These are phyloP conservation scores for Furcula furcula DNA, from an alignment of 2,888 invertebrate genomes.

Conservation along the genomic window DNA sequence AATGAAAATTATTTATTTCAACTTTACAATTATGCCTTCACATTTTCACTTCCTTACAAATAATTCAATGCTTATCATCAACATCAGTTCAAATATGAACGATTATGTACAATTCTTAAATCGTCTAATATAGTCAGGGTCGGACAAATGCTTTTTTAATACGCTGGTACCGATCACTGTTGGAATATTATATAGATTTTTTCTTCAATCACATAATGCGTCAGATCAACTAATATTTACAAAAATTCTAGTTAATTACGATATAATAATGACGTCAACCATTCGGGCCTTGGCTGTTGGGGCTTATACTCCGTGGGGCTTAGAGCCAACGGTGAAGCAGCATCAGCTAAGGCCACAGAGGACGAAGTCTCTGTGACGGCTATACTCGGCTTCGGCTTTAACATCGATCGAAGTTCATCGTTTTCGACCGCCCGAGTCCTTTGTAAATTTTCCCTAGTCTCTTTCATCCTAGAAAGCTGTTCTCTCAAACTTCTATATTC, in stretches of 20 bases:
- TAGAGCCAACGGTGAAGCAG: slow-evolving; percentile 65
- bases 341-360: slow-evolving; percentile 65
- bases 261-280: slow-evolving; percentile 71
- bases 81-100: slow-evolving; percentile 62
- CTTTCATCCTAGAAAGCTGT: slow-evolving; percentile 90
- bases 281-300: slow-evolving; percentile 66
- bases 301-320: slow-evolving; percentile 68
- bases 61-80: slow-evolving; percentile 55
- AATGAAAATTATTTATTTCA: slow-evolving; percentile 68
- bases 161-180: slow-evolving; percentile 12
- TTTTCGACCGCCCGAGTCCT: slow-evolving; percentile 70
- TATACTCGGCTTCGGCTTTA: slow-evolving; percentile 81
- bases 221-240: slow-evolving; percentile 26
- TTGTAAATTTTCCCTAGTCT: slow-evolving; percentile 86
- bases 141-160: slow-evolving; percentile 14
- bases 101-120: slow-evolving; percentile 47
- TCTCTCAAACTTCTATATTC: slow-evolving; percentile 90
- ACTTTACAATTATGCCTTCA: slow-evolving; percentile 67
- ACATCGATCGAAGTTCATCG: slow-evolving; percentile 76
- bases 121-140: slow-evolving; percentile 30
- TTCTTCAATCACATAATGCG: slow-evolving; percentile 32
- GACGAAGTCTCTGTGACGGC: slow-evolving; percentile 75
- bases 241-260: slow-evolving; percentile 57
- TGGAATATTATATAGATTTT: slow-evolving; percentile 21
- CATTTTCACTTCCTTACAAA: slow-evolving; percentile 59